Conservation (phyloP, 1,140 invertebrate genomes). For the Telenomus remus region DNA sequence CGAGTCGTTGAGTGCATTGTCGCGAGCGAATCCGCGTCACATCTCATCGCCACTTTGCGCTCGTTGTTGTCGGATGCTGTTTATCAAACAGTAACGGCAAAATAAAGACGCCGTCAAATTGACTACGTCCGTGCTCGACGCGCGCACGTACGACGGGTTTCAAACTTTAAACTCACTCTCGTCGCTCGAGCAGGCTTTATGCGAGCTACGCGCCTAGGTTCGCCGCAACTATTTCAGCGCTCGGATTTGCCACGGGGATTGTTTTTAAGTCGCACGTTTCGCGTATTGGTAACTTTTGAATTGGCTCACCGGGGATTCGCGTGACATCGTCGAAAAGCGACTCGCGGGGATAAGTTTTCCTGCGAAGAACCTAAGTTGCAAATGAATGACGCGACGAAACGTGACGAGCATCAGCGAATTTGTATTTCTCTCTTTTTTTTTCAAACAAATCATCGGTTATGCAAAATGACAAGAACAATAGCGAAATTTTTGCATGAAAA, state of each 20-base stretch:
- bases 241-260: conserved; percentile 22
- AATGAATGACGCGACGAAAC: conserved; percentile 14
- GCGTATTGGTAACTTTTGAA: conserved; percentile 26
- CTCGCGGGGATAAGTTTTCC: conserved; percentile 11
- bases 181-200: conserved; percentile 7
- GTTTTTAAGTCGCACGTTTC: conserved; percentile 23
- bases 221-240: conserved; percentile 18
- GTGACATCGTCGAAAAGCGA: not conserved
- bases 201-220: conserved; percentile 11
- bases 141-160: not conserved
- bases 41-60: conserved; percentile 16
- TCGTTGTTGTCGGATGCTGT: conserved; percentile 33
- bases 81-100: conserved; percentile 10
- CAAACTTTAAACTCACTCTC: not conserved
- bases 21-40: not conserved
- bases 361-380: conserved; percentile 8
- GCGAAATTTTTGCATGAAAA: no score
- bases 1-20: conserved; percentile 4
- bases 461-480: no score
- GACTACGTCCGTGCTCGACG: not conserved
- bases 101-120: conserved; percentile 28
- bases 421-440: no score
- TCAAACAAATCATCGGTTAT: no score
- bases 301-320: conserved; percentile 13
- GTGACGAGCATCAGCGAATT: no score